Evolutionary conservation across 2,888 invertebrate species (phyloP).

Genomic region (Melanchra persicariae): DNA sequence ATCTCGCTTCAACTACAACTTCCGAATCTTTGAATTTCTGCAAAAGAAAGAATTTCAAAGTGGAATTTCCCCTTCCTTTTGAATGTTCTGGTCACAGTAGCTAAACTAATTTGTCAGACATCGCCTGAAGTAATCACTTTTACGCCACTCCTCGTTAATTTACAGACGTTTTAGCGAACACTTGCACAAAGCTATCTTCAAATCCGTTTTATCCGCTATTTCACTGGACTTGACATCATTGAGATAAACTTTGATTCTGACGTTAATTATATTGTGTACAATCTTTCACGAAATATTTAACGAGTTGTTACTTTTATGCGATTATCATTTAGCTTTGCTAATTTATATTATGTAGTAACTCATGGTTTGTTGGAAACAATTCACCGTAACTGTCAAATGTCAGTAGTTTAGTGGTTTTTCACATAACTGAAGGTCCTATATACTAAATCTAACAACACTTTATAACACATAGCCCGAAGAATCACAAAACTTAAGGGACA

Average conservation of each 20-base stretch:
- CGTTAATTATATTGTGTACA: background rate
- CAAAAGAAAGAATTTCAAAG: background rate
- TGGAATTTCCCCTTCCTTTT: background rate
- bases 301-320: background rate
- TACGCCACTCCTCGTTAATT: constrained; percentile 67
- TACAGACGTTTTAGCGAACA: constrained; percentile 71
- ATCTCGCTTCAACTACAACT: too few species aligned
- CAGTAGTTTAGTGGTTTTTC: too few species aligned
- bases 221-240: constrained; percentile 16
- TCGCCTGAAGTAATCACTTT: constrained; percentile 79
- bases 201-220: constrained; percentile 46
- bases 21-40: too few species aligned
- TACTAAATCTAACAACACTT: too few species aligned
- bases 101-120: constrained; percentile 72
- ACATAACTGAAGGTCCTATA: too few species aligned
- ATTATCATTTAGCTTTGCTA: too few species aligned
- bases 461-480: too few species aligned
- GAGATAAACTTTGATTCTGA: constrained; percentile 2
- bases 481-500: too few species aligned
- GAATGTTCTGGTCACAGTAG: constrained; percentile 62
- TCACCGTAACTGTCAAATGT: too few species aligned
- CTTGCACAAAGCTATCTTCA: constrained; percentile 69
- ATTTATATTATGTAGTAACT: too few species aligned
- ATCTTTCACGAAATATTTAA: background rate
- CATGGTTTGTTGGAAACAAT: too few species aligned